Evolutionary conservation across 1,140 invertebrate genomes (phyloP).

Genomic region (Lasioglossum baleicum): DNA sequence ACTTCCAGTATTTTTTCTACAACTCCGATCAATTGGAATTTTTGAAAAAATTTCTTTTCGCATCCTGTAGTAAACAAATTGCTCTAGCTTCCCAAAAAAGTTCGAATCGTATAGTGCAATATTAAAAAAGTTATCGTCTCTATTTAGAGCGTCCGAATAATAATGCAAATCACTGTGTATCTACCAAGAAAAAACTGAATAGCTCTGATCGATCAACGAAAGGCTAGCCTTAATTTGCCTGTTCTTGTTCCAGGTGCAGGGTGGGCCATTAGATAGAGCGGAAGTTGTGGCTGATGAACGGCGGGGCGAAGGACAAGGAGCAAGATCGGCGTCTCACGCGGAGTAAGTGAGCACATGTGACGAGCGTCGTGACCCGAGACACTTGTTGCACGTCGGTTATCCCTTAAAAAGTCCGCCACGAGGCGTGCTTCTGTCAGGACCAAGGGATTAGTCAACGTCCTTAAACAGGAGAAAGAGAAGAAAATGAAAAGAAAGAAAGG

Average conservation of each 20-base stretch:
- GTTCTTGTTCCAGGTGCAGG: conserved; percentile 14
- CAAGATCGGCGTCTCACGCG: conserved; percentile 24
- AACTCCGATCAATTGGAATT: no score
- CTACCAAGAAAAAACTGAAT: no score
- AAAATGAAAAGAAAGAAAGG: not conserved
- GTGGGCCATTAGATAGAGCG: not conserved
- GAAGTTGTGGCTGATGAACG: not conserved
- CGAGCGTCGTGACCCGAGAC: conserved; percentile 48
- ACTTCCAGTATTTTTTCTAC: no score
- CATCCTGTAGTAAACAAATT: no score
- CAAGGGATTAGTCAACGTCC: conserved; percentile 6
- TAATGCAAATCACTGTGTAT: no score
- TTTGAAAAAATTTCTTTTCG: no score
- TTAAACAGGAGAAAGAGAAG: not conserved
- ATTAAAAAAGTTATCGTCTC: no score
- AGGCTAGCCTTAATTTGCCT: no score
- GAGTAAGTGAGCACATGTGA: conserved; percentile 50
- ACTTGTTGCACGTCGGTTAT: conserved; percentile 57
- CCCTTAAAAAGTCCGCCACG: conserved; percentile 43
- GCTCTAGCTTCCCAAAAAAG: no score
- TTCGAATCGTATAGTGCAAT: no score
- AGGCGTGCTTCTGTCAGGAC: not conserved
- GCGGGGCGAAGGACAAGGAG: not conserved
- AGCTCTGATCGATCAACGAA: no score
- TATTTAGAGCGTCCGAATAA: no score